These are phyloP conservation scores for Dolomedes plantarius DNA, from an alignment of 2,888 invertebrate genomes.

Conservation along the genomic window DNA sequence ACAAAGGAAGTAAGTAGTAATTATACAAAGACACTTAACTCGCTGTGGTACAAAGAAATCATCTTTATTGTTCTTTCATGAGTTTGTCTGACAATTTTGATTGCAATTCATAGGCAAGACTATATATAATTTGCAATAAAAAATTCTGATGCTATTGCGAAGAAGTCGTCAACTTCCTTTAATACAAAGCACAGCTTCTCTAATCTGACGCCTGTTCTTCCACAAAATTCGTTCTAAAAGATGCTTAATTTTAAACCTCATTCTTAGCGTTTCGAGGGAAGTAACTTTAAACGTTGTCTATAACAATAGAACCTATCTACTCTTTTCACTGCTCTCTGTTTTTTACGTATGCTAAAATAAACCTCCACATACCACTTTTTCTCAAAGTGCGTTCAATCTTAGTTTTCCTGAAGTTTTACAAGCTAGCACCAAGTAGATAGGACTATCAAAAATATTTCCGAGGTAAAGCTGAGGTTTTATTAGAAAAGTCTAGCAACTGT, in stretches of 20 bases:
- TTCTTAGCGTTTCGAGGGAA: conserved; percentile 32
- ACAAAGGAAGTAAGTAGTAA: too few species aligned
- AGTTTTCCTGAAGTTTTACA: conserved; percentile 15
- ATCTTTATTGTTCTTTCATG: too few species aligned
- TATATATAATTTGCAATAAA: too few species aligned
- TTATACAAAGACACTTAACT: too few species aligned
- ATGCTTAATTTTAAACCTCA: conserved; percentile 38
- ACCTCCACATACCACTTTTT: conserved; percentile 15
- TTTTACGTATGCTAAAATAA: neutral
- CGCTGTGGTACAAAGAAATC: too few species aligned
- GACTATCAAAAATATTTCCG: conserved; percentile 55
- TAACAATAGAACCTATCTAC: conserved; percentile 48
- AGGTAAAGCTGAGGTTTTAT: conserved; percentile 38
- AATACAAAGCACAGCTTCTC: conserved; percentile 6
- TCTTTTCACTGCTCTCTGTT: neutral
- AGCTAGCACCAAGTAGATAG: conserved; percentile 36
- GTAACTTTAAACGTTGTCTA: neutral
- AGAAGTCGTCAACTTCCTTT: neutral
- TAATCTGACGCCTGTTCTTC: conserved; percentile 30
- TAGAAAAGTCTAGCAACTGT: conserved; percentile 22
- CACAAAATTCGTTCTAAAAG: neutral
- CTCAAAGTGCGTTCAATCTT: conserved; percentile 4
- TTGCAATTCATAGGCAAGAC: too few species aligned
- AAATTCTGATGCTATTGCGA: too few species aligned
- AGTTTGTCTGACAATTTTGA: too few species aligned